A percentile compares a stretch with the other conserved stretches of the same genome.
These are phyloP conservation scores for Cyanistes caeruleus DNA, from an alignment of 2,113 vertebrate species.

Conservation along the genomic window DNA sequence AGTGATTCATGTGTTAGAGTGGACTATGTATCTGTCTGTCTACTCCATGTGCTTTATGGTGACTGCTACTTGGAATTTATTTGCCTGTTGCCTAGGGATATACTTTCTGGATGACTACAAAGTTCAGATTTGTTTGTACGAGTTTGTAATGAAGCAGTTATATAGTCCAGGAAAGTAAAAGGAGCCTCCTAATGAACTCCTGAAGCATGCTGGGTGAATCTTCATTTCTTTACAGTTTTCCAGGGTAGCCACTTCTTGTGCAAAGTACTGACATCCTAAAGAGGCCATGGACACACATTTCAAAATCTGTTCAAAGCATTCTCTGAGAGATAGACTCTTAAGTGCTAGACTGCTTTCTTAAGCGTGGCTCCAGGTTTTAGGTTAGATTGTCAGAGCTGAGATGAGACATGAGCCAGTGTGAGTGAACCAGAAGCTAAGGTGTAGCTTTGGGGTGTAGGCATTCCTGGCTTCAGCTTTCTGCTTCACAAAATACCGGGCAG, in stretches of 20 bases:
- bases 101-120: constrained; percentile 42
- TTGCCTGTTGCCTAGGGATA: constrained; percentile 46
- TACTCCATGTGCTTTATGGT: constrained; percentile 16
- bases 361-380: background rate
- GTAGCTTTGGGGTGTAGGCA: background rate
- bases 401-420: background rate
- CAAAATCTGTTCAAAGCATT: background rate
- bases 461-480: background rate
- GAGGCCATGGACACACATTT: background rate
- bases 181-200: background rate
- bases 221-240: background rate
- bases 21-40: constrained; percentile 2
- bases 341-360: background rate
- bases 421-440: background rate
- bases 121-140: constrained; percentile 38
- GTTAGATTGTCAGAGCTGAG: background rate
- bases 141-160: background rate
- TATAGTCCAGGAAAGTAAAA: background rate
- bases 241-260: background rate
- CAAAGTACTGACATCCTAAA: background rate
- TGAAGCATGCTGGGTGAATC: background rate
- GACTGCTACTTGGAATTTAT: constrained; percentile 45
- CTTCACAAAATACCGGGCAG: background rate
- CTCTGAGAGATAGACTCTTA: background rate
- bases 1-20: constrained; percentile 13